phyloP scores from a whole-genome alignment of 2,888 invertebrate species.

The Drosophila paranaensis region DNA sequence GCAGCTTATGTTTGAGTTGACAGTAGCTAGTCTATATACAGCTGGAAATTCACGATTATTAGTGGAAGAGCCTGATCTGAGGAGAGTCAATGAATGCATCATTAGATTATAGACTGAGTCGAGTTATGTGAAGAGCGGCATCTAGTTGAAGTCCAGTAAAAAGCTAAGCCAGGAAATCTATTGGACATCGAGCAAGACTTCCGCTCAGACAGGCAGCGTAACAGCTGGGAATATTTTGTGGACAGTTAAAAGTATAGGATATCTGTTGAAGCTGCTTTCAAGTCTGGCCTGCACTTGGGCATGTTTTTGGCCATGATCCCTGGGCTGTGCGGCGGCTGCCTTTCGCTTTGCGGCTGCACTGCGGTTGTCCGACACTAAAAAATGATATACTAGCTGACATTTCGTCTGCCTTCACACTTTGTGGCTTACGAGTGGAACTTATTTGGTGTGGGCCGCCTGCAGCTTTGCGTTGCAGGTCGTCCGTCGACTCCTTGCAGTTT shows the following conservation, averaged over 20 bases:
- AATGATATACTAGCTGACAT: conserved; percentile 71
- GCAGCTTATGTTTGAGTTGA: too few relatives aligned
- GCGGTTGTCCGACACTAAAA: conserved; percentile 66
- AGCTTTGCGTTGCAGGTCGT: neutral
- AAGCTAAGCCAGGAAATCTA: too few relatives aligned
- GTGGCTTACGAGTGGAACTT: conserved; percentile 66
- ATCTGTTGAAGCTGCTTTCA: neutral
- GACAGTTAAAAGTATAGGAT: neutral
- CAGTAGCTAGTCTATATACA: neutral
- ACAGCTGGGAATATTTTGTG: neutral
- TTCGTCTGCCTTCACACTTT: conserved; percentile 58
- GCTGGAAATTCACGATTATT: neutral
- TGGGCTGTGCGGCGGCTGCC: conserved; percentile 40
- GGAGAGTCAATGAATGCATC: neutral
- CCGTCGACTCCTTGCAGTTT: conserved; percentile 2
- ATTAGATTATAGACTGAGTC: too few relatives aligned
- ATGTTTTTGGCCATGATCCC: conserved; percentile 2
- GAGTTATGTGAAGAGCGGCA: too few relatives aligned
- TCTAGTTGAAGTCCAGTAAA: too few relatives aligned
- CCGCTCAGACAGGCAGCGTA: too few relatives aligned
- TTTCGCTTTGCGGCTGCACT: conserved; percentile 50
- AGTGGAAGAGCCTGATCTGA: neutral
- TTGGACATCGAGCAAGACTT: too few relatives aligned
- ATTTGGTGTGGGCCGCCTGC: conserved; percentile 39
- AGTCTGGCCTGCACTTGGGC: neutral